These are phyloP conservation scores for Pseudomyrmex cubaensis DNA, from an alignment of 1,140 invertebrate genomes.

Conservation along the genomic window DNA sequence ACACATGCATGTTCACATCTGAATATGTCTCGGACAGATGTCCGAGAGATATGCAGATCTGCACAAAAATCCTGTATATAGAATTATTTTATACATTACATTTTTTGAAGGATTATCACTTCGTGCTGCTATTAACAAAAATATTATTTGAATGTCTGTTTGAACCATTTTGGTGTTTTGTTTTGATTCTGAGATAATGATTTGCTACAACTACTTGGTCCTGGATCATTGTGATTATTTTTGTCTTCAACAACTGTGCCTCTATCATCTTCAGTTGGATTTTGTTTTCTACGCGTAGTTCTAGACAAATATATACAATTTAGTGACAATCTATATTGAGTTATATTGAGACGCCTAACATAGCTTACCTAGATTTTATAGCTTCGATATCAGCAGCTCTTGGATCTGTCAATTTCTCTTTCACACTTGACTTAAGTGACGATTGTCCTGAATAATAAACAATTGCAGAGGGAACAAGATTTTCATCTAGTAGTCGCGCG, in stretches of 20 bases:
- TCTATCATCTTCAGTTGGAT: constrained; percentile 16
- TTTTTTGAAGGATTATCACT: background rate
- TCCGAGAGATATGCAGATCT: background rate
- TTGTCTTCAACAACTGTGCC: constrained; percentile 26
- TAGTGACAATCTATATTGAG: constrained; percentile 13
- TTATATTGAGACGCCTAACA: background rate
- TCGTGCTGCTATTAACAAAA: constrained; percentile 7
- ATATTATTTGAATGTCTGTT: constrained; percentile 64
- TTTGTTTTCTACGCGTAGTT: constrained; percentile 45
- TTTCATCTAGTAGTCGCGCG: constrained; percentile 88
- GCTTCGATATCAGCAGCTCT: constrained; percentile 82
- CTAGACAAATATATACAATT: constrained; percentile 22
- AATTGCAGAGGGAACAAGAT: constrained; percentile 91
- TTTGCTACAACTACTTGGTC: constrained; percentile 62
- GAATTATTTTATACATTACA: constrained; percentile 40
- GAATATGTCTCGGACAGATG: background rate
- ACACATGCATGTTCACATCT: constrained; percentile 34
- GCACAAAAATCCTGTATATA: constrained; percentile 33
- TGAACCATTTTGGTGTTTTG: constrained; percentile 85
- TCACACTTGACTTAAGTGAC: constrained; percentile 82
- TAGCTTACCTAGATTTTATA: constrained; percentile 81
- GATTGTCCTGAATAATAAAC: constrained; percentile 88
- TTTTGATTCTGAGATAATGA: constrained; percentile 60
- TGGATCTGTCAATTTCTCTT: constrained; percentile 83
- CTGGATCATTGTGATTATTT: constrained; percentile 55